Base-by-base conservation (phyloP, 64 coral and sea anemone genomes). In the Stylophora pistillata region DNA sequence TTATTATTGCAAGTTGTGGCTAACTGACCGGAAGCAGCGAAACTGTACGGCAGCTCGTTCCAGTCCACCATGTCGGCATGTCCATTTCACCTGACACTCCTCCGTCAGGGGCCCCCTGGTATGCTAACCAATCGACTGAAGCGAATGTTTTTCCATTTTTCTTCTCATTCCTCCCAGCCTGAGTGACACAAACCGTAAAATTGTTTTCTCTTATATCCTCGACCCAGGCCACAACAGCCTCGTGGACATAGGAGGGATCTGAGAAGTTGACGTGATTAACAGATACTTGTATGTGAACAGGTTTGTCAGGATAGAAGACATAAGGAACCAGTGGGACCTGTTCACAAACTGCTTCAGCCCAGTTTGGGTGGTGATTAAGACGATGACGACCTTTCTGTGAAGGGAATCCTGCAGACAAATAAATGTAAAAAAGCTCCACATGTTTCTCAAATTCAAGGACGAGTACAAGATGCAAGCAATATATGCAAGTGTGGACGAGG, bases 271-370 rank as follows among this genome's bases (percentile, higher is more conserved):
- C 82, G 17, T 91, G 93, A 72, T 89, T 95, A 33, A 95, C 88
- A 17, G 87, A 87, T 23, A 90, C 26, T 37, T 95, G 88, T 25
- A 95, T 78, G 68, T 91, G 88, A 26, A 95, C 88, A 10, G 70
- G 88, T 87, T 95, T 91, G 69, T 95, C 93, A 7, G 93, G 93
- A 81, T 95, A 95, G 28, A 95, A 95, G 0, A 85, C 75, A 34
- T 72, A 91, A 53, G 93, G 83, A 29, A 10, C 71, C 55, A 95
- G 80, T 56, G 58, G 65, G 15, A 95, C 68, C 25, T 59, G 54
- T 47, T 95, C 79, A 69, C 93, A 95, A 33, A 79, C 53, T 27
- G 82, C 66, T 3, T 80, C 74, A 54, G 74, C 64, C 30, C 60
- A 21, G 25, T 21, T 41, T 56, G 88, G 83, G 53, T 56, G 33